phyloP scores from a whole-genome alignment of 2,797 vertebrate genomes.

The Enteromius radiatus region DNA sequence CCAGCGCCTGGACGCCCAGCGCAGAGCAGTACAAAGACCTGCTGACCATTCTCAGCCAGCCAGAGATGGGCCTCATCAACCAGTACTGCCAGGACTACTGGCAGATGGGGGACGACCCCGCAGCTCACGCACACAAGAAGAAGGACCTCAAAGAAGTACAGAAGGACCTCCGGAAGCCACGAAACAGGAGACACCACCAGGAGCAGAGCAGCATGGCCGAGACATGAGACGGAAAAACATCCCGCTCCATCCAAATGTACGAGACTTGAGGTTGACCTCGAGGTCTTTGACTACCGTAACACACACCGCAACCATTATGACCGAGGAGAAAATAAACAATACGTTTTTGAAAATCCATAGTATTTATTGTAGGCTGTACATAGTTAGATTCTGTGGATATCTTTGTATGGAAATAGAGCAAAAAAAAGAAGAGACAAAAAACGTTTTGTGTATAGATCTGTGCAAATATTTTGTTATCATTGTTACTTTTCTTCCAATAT shows the following conservation, averaged over 20 bases:
- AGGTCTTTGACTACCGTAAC: conserved; percentile 60
- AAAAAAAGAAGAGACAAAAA: conserved; percentile 26
- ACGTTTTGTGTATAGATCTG: conserved; percentile 81
- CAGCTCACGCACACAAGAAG: conserved; percentile 78
- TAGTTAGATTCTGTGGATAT: conserved; percentile 79
- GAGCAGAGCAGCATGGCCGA: conserved; percentile 76
- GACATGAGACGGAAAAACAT: conserved; percentile 87
- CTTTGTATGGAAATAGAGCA: conserved; percentile 78
- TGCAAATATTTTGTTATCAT: conserved; percentile 83
- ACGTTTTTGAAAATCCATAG: conserved; percentile 72
- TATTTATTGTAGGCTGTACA: conserved; percentile 97
- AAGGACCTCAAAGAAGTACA: conserved; percentile 82
- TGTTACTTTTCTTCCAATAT: conserved; percentile 80
- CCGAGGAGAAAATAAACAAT: conserved; percentile 64
- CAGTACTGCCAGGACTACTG: conserved; percentile 99
- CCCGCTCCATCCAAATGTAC: conserved; percentile 1
- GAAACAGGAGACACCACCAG: conserved; percentile 94
- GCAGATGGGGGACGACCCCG: conserved; percentile 83
- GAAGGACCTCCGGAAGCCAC: conserved; percentile 94
- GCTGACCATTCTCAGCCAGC: conserved; percentile 94
- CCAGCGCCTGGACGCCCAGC: conserved; percentile 84
- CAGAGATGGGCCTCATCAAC: conserved; percentile 97
- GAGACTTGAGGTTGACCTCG: conserved; percentile 54
- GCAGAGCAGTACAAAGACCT: conserved; percentile 92
- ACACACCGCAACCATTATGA: conserved; percentile 41